Evolutionary conservation across 2,797 vertebrate species (phyloP).

Genomic region (Carcharodon carcharias): DNA sequence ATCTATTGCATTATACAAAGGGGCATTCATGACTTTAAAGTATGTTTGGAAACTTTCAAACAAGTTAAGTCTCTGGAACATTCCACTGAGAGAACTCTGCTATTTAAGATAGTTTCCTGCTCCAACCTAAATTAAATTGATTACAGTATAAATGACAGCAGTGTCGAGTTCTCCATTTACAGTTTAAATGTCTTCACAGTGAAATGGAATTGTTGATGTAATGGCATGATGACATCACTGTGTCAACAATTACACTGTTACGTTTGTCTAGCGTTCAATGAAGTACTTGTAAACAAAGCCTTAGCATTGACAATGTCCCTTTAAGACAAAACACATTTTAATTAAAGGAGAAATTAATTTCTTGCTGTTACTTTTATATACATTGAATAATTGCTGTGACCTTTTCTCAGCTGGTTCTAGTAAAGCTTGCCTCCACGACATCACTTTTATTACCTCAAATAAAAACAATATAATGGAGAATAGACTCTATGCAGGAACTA

Average conservation of each 20-base stretch:
- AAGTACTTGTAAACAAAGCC: not conserved
- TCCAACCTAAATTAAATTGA: not conserved
- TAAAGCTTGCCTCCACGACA: not conserved
- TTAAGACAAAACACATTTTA: not conserved
- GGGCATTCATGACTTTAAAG: not conserved
- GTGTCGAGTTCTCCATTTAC: not conserved
- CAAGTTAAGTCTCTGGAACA: not conserved
- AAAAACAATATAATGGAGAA: not conserved
- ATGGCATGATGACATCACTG: conserved; percentile 5
- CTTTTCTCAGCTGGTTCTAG: conserved; percentile 5
- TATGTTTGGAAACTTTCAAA: not conserved
- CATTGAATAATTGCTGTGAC: not conserved
- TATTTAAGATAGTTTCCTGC: not conserved
- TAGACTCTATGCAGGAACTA: not conserved
- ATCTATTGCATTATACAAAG: not conserved
- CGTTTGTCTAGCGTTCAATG: not conserved
- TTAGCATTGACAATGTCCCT: not conserved
- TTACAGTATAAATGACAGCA: not conserved
- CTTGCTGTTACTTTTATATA: not conserved
- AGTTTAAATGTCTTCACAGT: not conserved
- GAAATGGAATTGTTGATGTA: not conserved
- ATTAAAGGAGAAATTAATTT: not conserved
- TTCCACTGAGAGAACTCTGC: not conserved
- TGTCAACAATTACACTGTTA: not conserved
- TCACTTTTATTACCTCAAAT: not conserved